A percentile compares a stretch with the other conserved stretches of the same genome.
Evolutionary conservation across 2,888 invertebrate species (phyloP).

Genomic region (Eupithecia subumbrata): DNA sequence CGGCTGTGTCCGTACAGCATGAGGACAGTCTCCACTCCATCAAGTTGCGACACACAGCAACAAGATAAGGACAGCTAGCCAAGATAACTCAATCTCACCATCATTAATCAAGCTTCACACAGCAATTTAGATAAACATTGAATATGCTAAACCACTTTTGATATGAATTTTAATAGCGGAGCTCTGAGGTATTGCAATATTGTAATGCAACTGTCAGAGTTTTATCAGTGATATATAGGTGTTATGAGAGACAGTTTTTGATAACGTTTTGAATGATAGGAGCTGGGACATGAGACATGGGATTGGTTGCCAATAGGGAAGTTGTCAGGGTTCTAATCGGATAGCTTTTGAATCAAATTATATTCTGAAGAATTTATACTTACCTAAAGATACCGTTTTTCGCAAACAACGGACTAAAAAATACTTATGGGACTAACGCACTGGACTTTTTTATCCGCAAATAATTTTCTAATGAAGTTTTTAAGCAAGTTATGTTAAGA

Average conservation of each 20-base stretch:
- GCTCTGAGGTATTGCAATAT: constrained; percentile 21
- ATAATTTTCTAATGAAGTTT: neutral
- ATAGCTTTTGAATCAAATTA: neutral
- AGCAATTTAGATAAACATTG: constrained; percentile 17
- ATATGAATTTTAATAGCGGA: constrained; percentile 31
- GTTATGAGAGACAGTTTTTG: constrained; percentile 13
- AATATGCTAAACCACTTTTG: constrained; percentile 32
- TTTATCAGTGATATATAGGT: constrained; percentile 16
- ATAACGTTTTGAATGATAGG: constrained; percentile 13
- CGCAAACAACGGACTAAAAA: neutral
- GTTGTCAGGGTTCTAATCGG: neutral
- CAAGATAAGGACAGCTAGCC: constrained; percentile 2
- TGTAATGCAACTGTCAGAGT: constrained; percentile 20
- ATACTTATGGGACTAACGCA: neutral
- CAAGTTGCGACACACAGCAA: constrained; percentile 11
- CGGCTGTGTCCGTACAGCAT: neutral
- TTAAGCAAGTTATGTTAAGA: neutral
- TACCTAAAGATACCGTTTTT: too few species aligned
- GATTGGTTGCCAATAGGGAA: constrained; percentile 1
- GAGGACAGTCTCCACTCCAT: neutral
- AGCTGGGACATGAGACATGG: neutral
- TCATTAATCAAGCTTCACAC: constrained; percentile 16
- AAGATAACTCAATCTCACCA: constrained; percentile 19
- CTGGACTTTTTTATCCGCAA: neutral
- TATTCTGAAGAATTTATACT: neutral